Base-by-base conservation (phyloP, 92 coral and sea anemone genomes). In the Nematostella vectensis region DNA sequence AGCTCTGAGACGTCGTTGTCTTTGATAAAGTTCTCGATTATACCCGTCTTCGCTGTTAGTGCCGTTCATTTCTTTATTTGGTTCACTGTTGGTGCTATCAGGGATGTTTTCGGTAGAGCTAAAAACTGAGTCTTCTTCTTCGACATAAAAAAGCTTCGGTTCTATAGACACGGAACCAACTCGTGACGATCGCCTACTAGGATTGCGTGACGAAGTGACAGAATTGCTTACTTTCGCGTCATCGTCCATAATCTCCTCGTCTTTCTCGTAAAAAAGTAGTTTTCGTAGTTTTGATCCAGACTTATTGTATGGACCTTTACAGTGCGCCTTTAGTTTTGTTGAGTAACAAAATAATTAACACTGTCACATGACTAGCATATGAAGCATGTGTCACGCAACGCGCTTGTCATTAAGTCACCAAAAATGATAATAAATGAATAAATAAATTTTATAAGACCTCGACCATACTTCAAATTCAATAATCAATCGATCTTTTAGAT, bases 1-100 rank as follows among this genome's bases (percentile, higher is more conserved):
- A n/a, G 85, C 62, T 28, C 77, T 76, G 80, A 93, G 58, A 0
- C 74, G 60, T 53, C 82, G 89, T 3, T 73, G 75, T 2, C 56
- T 50, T 43, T 68, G 55, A 18, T 40, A 68, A 11, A 24, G 50
- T 11, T 62, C 47, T 9, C 56, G 72, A 29, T 66, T 45, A 25
- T 66, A 66, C 22, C 40, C 40, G 0, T 57, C 53, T 26, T 53
- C 53, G 40, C 13, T 54, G 2, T 1, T 29, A 27, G 18, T 17
- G 19, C 30, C 38, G 16, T 9, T 31, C 39, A 13, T 4, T 11
- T 6, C 15, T 33, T 33, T 33, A 6, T 6, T 6, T 15, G 40
- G 15, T 15, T 15, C 6, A 15, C n/a, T 30, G 47, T 19, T 36
- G 15, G 15, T 54, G 1, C 1, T 11, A 0, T 24, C 15, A 27